Base-by-base conservation (phyloP, 2,888 invertebrate genomes). In the Drosophila flavopinicola region DNA sequence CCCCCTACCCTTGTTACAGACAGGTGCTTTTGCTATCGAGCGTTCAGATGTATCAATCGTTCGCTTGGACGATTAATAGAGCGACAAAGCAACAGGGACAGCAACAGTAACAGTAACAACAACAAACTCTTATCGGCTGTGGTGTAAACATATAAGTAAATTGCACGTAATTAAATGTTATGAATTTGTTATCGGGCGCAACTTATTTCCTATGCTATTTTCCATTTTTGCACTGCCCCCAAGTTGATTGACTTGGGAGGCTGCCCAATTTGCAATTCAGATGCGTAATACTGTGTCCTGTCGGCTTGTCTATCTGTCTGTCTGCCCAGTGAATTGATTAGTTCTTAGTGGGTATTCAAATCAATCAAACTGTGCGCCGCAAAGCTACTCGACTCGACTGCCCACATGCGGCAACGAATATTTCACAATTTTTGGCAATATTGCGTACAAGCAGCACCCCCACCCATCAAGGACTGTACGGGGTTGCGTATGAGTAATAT, bases 151-250 rank as follows among this genome's bases (percentile, higher is more conserved):
- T 75, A 64, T 77, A 66, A 64, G 61, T 78, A 78, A 80, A 84
- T 84, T 84, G 78, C 60, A 76, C 60, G 73, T 80, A 84, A 84
- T 84, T 84, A 80, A 80, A 80, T 84, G 82, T 80, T 80, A 80
- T 80, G 80, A 80, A 82, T 75, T 78, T 78, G 54, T 75, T 84
- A 84, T 80, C 85, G 49, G 37, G 33, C 53, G 13, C 66, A 59
- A 73, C 52, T 45, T 54, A 56, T 69, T 51, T 59, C 35, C n/a
- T 57, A 45, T 57, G 42, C 39, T 56, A 41, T 41, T 60, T 54
- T 45, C 17, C 54, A 68, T 59, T 63, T 56, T 9, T 33, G 23
- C 53, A 15, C 6, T 4, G 7, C 13, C 17, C 39, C 10, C 15
- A 13, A 9, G n/a, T 32, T 48, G 47, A 59, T 45, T 45, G 52